A percentile compares a stretch with the other conserved stretches of the same genome.
Conservation (phyloP, 2,888 invertebrate genomes). For the Conomelus anceps region DNA sequence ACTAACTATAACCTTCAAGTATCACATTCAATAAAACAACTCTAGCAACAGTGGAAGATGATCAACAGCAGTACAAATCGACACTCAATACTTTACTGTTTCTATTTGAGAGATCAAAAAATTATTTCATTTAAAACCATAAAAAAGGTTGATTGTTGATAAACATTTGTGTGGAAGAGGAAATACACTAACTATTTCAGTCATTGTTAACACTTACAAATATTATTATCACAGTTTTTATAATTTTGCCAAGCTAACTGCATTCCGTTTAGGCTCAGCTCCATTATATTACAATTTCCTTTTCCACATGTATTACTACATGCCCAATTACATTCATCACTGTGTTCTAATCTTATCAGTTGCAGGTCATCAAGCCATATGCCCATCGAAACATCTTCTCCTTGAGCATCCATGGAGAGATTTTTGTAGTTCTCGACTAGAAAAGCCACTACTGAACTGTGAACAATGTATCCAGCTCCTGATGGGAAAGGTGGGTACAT, state of each 20-base stretch:
- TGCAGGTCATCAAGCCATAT: constrained; percentile 31
- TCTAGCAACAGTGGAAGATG: too few relatives aligned
- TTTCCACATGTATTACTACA: constrained; percentile 23
- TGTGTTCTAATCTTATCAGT: neutral
- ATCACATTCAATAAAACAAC: too few relatives aligned
- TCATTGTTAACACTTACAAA: constrained; percentile 1
- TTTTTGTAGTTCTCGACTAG: constrained; percentile 1
- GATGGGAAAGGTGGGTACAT: constrained; percentile 37
- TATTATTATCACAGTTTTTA: constrained; percentile 5
- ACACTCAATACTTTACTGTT: too few relatives aligned
- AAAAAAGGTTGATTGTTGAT: too few relatives aligned
- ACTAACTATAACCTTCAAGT: too few relatives aligned
- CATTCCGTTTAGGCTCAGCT: constrained; percentile 22
- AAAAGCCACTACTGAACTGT: constrained; percentile 6
- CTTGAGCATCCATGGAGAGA: constrained; percentile 24
- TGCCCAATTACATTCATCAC: constrained; percentile 28
- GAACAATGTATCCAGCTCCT: constrained; percentile 36
- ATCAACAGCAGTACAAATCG: too few relatives aligned
- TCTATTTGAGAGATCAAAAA: neutral
- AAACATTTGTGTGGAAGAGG: too few relatives aligned
- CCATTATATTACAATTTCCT: constrained; percentile 23
- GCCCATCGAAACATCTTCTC: constrained; percentile 36
- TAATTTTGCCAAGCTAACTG: constrained; percentile 21
- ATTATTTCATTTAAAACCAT: too few relatives aligned
- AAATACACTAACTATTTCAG: too few relatives aligned